Conservation (phyloP, 2,113 vertebrate species). For the Ondatra zibethicus region DNA sequence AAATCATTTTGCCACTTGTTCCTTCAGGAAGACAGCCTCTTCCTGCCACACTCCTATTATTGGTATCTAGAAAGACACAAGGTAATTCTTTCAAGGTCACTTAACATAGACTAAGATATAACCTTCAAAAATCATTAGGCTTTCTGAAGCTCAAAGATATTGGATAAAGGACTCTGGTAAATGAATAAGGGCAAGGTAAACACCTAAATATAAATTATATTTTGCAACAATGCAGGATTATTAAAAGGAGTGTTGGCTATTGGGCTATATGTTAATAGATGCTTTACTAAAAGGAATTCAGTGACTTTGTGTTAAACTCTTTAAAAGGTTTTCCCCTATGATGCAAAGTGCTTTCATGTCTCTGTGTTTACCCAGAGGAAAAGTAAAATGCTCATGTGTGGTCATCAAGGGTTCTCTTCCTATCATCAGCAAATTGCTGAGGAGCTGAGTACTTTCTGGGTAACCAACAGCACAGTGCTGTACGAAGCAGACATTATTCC, state of each 20-base stretch:
- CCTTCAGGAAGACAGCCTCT: slow-evolving; percentile 23
- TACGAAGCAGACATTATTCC: neutral
- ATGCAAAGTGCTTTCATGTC: slow-evolving; percentile 14
- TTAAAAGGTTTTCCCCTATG: neutral
- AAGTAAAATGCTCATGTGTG: neutral
- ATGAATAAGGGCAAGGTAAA: neutral
- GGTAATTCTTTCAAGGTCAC: slow-evolving; percentile 49
- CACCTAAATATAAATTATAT: neutral
- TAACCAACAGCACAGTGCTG: neutral
- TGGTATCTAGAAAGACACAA: slow-evolving; percentile 43
- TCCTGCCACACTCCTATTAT: neutral
- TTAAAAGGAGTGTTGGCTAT: neutral
- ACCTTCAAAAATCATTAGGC: slow-evolving; percentile 42
- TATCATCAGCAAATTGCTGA: neutral
- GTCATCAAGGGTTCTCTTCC: neutral
- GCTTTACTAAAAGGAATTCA: slow-evolving; percentile 9
- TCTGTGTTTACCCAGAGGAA: neutral
- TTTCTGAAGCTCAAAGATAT: neutral
- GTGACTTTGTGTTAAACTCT: neutral
- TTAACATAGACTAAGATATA: slow-evolving; percentile 17
- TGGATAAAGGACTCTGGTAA: slow-evolving; percentile 18
- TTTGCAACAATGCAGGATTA: neutral
- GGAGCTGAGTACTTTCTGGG: neutral
- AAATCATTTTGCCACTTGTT: slow-evolving; percentile 53
- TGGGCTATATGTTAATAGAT: neutral